Evolutionary conservation across 1,140 invertebrate species (phyloP), one percentile per base, ranked within the genome.

Genomic region (Leguminivora glycinivorella): DNA sequence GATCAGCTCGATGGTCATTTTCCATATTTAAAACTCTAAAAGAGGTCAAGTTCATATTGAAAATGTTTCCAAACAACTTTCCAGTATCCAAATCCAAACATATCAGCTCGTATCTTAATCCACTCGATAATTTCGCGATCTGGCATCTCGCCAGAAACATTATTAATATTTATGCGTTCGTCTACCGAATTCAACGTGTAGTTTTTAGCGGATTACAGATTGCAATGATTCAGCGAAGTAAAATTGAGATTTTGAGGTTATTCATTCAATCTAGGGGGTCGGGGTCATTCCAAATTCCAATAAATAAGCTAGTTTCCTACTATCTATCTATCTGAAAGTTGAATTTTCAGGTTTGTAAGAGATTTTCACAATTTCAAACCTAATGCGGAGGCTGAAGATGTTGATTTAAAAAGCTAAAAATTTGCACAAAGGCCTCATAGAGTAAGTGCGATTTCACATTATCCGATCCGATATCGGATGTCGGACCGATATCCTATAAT

Each of bases 181-280:
- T 60, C 24, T 26, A 25, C 56, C 19, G 25, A 60, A 60, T 60
- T 60, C 26, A 26, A 60, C 56, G 4, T 4, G 56, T 60, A 29
- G n/a, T 60, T 60, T 60, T 60, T 60, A 60, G 14, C 22, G 12
- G 40, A 43, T 43, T 4, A 43, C 40, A 43, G n/a, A 25, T 60
- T 26, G 4, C 24, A 60, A 60, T 60, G 56, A 60, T 60, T 60
- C 56, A 60, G 5, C 22, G 17, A 60, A 0, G 24, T 29, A 60
- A 60, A 43, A n/a, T 43, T 43, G 40, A 6, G n/a, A 43, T 60
- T 56, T 60, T 60, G 25, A 26, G 56, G 56, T 63, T 71, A 56
- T 71, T 58, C 34, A 6, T 29, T 43, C 12, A 52, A 56, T 29
- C 31, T 22, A 17, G 40, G 40, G 4, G 40, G 5, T 43, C 17